Evolutionary conservation across 2,113 vertebrate species (phyloP), one percentile per base, ranked within the genome.

Genomic region (Microtus pennsylvanicus): DNA sequence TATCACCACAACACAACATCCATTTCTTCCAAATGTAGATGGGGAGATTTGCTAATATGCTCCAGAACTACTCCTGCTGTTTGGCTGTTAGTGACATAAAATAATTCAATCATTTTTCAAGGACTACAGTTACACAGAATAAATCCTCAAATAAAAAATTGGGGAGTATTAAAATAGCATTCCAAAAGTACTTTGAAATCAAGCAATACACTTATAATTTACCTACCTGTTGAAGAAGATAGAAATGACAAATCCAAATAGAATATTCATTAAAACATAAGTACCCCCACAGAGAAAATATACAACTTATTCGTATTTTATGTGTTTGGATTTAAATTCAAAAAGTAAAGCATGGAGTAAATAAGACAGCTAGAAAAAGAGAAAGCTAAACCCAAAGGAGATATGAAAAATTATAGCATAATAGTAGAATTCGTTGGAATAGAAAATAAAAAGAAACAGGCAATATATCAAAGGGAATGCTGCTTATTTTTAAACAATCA

Each of bases 61-160:
- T 3, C 33, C n/a, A 78, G 30, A 89, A 82, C 50, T 5, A 58
- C 58, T 21, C 0, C 19, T 58, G 58, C 17, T 58, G 58, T 58
- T 58, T 21, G 58, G 19, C 58, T 58, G 58, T 58, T 58, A 58
- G 58, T 58, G 58, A 21, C 58, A 28, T 7, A 81, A 86, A 89
- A 50, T 7, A 86, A 85, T 16, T 67, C 47, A 94, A 42, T 83
- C 77, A 9, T 65, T 87, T 95, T 82, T 42, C 90, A 89, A 95
- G 17, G 45, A 76, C 6, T 93, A 5, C 69, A 90, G 76, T 91
- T 21, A 86, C 50, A 95, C 19, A 75, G 2, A 89, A 8, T 91
- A 77, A 58, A 24, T 89, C 92, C 35, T 87, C 52, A 90, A 78
- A 91, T 13, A 4, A 83, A 95, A 74, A 93, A 82, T 63, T 97